These are phyloP conservation scores for Podarcis lilfordi DNA, from an alignment of 2,797 vertebrate genomes.

Conservation along the genomic window DNA sequence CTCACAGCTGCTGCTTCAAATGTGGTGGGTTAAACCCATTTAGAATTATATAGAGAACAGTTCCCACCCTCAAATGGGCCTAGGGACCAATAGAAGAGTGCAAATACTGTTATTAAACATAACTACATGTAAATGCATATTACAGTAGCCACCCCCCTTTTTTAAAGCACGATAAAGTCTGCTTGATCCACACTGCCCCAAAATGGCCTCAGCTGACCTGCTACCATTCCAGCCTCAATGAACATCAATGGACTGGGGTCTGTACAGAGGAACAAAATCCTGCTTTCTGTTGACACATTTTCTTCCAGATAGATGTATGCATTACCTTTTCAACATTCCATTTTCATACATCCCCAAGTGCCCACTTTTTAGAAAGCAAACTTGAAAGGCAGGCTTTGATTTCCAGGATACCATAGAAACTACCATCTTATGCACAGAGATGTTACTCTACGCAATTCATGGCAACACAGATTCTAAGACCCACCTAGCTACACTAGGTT, in stretches of 20 bases:
- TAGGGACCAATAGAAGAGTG: not conserved
- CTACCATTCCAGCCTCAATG: not conserved
- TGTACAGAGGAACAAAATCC: not conserved
- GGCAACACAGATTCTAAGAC: not conserved
- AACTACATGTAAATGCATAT: not conserved
- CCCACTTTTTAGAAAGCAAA: not conserved
- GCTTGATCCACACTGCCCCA: not conserved
- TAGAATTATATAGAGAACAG: not conserved
- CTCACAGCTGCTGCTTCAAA: not conserved
- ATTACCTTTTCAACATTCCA: not conserved
- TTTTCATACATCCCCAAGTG: not conserved
- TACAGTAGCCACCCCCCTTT: not conserved
- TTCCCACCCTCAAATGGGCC: not conserved
- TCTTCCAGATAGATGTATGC: not conserved
- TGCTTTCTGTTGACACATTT: not conserved
- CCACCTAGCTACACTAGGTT: not conserved
- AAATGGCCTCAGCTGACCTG: not conserved
- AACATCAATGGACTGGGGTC: not conserved
- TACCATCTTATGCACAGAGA: not conserved
- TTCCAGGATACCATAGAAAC: not conserved
- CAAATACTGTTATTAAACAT: not conserved
- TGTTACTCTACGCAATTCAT: not conserved
- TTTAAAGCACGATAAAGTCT: not conserved
- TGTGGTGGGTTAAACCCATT: not conserved
- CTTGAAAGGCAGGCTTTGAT: not conserved